Conservation (phyloP, 2,888 invertebrate species). For the Epirrhoe tristata region DNA sequence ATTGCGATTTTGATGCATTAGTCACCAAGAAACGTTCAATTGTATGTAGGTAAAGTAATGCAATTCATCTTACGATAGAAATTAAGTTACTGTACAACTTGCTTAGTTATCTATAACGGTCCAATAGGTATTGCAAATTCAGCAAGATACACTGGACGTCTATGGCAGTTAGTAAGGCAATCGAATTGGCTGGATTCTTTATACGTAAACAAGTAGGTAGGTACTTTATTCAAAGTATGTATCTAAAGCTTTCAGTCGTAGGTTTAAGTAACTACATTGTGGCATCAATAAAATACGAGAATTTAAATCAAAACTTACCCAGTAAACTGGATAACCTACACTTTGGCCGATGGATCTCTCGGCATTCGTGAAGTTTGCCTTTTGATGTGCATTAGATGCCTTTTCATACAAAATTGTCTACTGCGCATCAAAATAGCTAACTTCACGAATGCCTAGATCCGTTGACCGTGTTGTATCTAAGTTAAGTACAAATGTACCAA, state of each 20-base stretch:
- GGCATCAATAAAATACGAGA: background rate
- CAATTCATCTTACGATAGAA: constrained; percentile 37
- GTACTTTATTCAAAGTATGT: background rate
- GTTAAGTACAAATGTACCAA: background rate
- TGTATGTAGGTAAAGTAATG: constrained; percentile 21
- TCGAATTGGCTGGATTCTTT: constrained; percentile 26
- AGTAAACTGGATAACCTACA: background rate
- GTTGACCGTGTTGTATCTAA: no score
- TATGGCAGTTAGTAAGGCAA: constrained; percentile 36
- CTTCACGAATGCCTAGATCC: no score
- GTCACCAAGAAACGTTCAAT: constrained; percentile 2
- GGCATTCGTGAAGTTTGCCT: no score
- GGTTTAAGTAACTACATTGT: background rate
- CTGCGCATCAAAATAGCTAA: no score
- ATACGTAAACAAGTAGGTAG: background rate
- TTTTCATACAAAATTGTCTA: no score
- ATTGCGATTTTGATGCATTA: constrained; percentile 12
- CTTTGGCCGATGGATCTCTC: no score
- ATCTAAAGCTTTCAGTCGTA: background rate
- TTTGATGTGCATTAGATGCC: no score
- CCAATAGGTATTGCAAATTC: constrained; percentile 41
- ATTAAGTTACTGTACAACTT: constrained; percentile 72
- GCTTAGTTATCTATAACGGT: constrained; percentile 59
- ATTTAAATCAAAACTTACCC: background rate
- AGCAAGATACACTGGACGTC: constrained; percentile 36